Evolutionary conservation across 2,113 vertebrate species (phyloP).

Genomic region (Orthonyx spaldingii): DNA sequence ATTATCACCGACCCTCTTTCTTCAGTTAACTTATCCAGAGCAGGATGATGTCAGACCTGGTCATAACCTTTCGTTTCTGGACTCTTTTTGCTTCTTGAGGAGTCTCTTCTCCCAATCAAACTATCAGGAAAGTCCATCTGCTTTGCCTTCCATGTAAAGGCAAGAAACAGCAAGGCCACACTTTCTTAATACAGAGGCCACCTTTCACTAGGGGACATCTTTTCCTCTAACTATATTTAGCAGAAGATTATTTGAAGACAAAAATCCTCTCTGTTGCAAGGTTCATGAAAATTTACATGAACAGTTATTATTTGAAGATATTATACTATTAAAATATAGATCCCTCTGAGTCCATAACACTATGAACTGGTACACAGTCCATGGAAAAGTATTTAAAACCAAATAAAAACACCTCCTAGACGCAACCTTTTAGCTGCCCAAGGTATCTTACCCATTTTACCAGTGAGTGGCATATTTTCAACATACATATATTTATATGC

Average conservation of each 20-base stretch:
- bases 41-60: background rate
- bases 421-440: background rate
- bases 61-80: background rate
- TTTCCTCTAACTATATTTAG: background rate
- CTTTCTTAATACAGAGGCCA: background rate
- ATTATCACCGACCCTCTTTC: background rate
- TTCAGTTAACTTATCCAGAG: background rate
- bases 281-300: background rate
- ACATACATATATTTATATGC: background rate
- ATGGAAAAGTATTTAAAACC: background rate
- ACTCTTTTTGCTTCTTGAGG: background rate
- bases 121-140: background rate
- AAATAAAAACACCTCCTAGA: background rate
- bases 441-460: background rate
- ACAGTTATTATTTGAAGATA: background rate
- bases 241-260: background rate
- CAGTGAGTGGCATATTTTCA: background rate
- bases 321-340: background rate
- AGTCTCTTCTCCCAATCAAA: background rate
- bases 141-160: background rate
- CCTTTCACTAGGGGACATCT: background rate
- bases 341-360: rapidly evolving
- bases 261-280: background rate
- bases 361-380: background rate
- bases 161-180: background rate